A percentile compares a stretch with the other conserved stretches of the same genome.
Evolutionary conservation across 2,113 vertebrate species (phyloP).

Genomic region (Brachyhypopomus gauderio): DNA sequence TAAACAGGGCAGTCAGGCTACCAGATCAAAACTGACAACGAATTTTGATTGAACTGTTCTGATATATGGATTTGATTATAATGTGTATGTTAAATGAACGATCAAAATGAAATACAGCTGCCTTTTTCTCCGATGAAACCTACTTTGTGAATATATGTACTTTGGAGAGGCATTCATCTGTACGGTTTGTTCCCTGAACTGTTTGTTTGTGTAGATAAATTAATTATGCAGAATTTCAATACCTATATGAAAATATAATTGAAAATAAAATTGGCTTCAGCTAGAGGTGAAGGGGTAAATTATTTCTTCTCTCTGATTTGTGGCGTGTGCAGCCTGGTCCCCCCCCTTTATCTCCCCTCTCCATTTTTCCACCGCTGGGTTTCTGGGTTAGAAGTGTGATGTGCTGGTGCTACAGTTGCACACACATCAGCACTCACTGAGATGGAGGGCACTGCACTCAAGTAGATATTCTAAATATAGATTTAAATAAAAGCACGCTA

Average conservation of each 20-base stretch:
- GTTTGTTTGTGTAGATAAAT: neutral
- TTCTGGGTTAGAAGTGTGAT: too few species aligned
- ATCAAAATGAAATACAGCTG: slow-evolving; percentile 25
- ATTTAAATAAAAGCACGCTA: neutral
- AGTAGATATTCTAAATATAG: slow-evolving; percentile 3
- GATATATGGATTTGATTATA: slow-evolving; percentile 3
- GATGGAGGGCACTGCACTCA: neutral
- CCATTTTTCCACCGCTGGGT: too few species aligned
- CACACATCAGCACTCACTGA: too few species aligned
- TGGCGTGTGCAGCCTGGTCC: too few species aligned
- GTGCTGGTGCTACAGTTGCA: too few species aligned
- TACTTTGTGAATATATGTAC: slow-evolving; percentile 15
- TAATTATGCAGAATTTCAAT: neutral
- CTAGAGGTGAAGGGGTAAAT: neutral
- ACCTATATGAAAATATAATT: neutral
- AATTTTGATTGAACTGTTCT: neutral
- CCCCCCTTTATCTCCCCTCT: too few species aligned
- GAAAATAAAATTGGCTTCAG: neutral
- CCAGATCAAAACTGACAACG: neutral
- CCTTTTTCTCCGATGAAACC: slow-evolving; percentile 18
- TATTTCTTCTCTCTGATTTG: too few species aligned
- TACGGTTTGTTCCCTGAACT: neutral
- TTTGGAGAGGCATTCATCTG: neutral
- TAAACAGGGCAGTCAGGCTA: neutral
- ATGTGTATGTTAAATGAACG: slow-evolving; percentile 24